These are phyloP conservation scores for Lypha dubia DNA, from an alignment of 2,888 invertebrate species.

Conservation along the genomic window DNA sequence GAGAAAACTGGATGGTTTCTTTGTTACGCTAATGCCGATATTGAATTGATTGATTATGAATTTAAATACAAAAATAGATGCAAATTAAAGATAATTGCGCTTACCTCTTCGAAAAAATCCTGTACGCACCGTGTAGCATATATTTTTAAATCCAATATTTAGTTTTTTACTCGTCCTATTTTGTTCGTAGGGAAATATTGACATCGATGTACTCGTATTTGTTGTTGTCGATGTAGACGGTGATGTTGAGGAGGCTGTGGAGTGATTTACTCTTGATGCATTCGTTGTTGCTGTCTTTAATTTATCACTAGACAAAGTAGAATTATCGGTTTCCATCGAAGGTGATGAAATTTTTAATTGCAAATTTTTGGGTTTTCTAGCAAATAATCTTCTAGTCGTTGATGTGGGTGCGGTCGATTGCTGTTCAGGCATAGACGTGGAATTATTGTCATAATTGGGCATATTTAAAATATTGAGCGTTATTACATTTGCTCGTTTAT, in stretches of 20 bases:
- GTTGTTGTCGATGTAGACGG: conserved; percentile 59
- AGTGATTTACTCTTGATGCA: conserved; percentile 66
- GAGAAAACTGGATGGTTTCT: too few species aligned
- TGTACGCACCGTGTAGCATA: conserved; percentile 77
- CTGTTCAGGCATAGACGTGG: not conserved
- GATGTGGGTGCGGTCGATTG: conserved; percentile 26
- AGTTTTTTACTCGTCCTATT: conserved; percentile 77
- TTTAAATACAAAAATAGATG: too few species aligned
- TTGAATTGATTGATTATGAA: too few species aligned
- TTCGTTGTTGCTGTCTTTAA: conserved; percentile 20
- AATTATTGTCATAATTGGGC: conserved; percentile 48
- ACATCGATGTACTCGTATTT: conserved; percentile 50
- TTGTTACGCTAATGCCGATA: too few species aligned
- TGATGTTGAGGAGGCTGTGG: conserved; percentile 73
- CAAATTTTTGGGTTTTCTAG: conserved; percentile 63
- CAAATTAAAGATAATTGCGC: conserved; percentile 60
- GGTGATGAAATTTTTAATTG: conserved; percentile 64
- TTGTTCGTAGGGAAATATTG: conserved; percentile 77
- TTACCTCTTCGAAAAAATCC: conserved; percentile 81
- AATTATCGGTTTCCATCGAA: conserved; percentile 48
- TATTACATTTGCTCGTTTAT: conserved; percentile 42
- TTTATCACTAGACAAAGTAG: conserved; percentile 39
- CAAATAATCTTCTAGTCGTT: conserved; percentile 49
- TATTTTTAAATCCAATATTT: conserved; percentile 80
- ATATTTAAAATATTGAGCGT: conserved; percentile 54